Base-by-base conservation (phyloP, 2,888 invertebrate genomes). In the Chrysodeixis includens region DNA sequence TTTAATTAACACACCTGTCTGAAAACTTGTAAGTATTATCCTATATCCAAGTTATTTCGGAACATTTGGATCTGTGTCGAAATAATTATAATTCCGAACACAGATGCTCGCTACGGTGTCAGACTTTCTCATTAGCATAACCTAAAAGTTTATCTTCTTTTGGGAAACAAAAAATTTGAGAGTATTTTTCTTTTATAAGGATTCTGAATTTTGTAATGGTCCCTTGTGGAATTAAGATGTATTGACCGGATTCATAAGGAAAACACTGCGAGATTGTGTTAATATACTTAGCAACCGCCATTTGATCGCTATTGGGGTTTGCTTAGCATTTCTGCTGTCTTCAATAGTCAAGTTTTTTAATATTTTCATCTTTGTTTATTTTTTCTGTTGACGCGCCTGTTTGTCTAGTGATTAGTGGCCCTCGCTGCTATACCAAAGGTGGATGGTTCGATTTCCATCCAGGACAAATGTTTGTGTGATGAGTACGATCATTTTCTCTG, bases 71-170 rank as follows among this genome's bases (percentile, higher is more conserved):
- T 44, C 44, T 46, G 26, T 26, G 44, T 10, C 56, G 44, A 46
- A 56, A 26, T 56, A 16, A 56, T 56, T 56, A 46, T 30, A 56
- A 56, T 56, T 44, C 26, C 14, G 5, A 12, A 16, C 26, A 44
- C 44, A 56, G 56, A 46, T 56, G 56, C 10, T 56, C 16, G n/a
- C n/a, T 26, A 30, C 12, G 16, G 10, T 26, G 10, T 22, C 46
- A 26, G 20, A 20, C 18, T 26, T 46, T 16, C 12, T 26, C 2
- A 56, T 56, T 56, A 26, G 16, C 56, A 56, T 56, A 44, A 7
- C 26, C 44, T 53, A 4, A 32, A 56, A 56, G 5, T 44, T 56
- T 56, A 44, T 26, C 14, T 44, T 49, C 18, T 18, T 20, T 9
- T 40, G n/a, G 40, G 40, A 40, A 40, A 40, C 40, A 40, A 40